Evolutionary conservation across 2,888 invertebrate species (phyloP), one percentile per base, ranked within the genome.

Genomic region (Lamellibrachia columna): DNA sequence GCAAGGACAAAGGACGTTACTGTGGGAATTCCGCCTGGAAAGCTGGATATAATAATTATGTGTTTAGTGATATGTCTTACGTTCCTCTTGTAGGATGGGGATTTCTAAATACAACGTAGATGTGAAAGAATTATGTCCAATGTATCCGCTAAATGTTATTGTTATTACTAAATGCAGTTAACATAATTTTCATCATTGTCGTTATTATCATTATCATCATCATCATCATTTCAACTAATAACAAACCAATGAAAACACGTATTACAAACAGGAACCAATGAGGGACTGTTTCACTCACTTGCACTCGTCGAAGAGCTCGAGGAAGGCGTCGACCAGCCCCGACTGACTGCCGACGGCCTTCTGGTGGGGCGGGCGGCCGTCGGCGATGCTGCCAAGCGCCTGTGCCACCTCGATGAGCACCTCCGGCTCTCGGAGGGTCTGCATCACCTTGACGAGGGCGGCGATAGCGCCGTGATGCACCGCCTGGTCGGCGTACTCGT

Each of bases 261-360:
- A 15, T 60, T 60, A 60, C 11, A 60, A 60, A 60, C 60, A 75
- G 75, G 11, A 75, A 15, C 75, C 75, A 75, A 75, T 75, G 22
- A 11, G 75, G n/a, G 75, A 22, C 58, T 28, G 53, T 91, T 15
- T 52, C 28, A 52, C 91, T 91, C 58, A 91, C 75, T 93, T 94
- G 92, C 95, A 94, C 92, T 95, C 94, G 58, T 95, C 95, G 92
- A 95, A 95, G 53, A 95, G 94, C 8, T 92, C 94, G 8, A 95
- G 95, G 4, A 96, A 93, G 9, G 95, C 92, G 28, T 99, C 92
- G 6, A 96, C 93, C 1, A 94, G 94, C 4, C 95, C 95, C 4
- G 94, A 94, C 11, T 94, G 94, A 75, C 93, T 94, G 22, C 95
- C 95, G 9, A 96, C 94, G 9, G 95, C 93, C 53, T 93, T 92